These are phyloP conservation scores for Oeneis ivallda DNA, from an alignment of 2,888 invertebrate genomes.

Conservation along the genomic window DNA sequence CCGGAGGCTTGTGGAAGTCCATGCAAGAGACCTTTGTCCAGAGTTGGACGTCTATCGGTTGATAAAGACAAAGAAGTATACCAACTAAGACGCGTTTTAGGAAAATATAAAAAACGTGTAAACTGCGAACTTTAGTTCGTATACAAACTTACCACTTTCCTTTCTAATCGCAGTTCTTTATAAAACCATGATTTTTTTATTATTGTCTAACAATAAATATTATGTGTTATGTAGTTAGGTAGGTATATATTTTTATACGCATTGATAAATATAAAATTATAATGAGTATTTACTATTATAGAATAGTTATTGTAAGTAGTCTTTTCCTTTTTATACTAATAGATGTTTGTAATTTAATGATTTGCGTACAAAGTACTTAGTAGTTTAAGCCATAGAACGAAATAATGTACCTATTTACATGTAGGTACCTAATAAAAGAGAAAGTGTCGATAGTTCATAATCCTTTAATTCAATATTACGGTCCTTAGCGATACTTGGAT, in stretches of 20 bases:
- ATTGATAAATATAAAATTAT: conserved; percentile 1
- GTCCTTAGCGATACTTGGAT: too few species aligned
- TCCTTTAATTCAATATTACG: not conserved
- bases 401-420: conserved; percentile 10
- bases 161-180: too few species aligned
- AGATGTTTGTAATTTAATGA: conserved; percentile 28
- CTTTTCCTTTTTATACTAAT: conserved; percentile 19
- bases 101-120: too few species aligned
- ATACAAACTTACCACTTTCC: not conserved
- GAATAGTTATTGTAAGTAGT: conserved; percentile 16
- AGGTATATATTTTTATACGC: not conserved
- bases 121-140: not conserved
- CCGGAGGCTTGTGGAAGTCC: too few species aligned
- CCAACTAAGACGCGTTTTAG: too few species aligned
- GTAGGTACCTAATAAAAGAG: conserved; percentile 12
- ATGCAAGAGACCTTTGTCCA: too few species aligned
- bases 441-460: conserved; percentile 29
- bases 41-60: too few species aligned
- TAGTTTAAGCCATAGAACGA: conserved; percentile 38
- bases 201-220: conserved; percentile 17
- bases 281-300: not conserved
- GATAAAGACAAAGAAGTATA: too few species aligned
- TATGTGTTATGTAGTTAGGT: not conserved
- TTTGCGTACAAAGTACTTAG: conserved; percentile 47
- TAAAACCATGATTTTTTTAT: not conserved